Base-by-base conservation (phyloP, 2,888 invertebrate species). In the Dione juno region DNA sequence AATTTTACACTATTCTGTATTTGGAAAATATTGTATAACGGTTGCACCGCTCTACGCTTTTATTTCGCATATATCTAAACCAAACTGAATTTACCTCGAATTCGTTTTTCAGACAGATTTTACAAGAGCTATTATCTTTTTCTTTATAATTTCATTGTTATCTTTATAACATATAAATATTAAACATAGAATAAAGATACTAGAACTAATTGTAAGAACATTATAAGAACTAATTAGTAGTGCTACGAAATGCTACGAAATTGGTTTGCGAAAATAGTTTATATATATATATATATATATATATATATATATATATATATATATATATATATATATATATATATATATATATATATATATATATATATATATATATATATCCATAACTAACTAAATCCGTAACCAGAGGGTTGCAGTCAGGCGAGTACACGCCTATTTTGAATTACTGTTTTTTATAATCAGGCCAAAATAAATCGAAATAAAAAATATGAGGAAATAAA, bases 1-100 rank as follows among this genome's bases (percentile, higher is more conserved):
- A n/a, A 54, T 54, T 37, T 10, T 54, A 37, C 54, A 16, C 54
- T 9, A 54, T 37, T 54, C 35, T 54, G 37, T 54, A 54, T 54
- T 54, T 54, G 37, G 10, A 54, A 54, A 54, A 54, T 54, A 54
- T 54, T 54, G 54, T 37, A 54, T 16, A 54, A 54, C 54, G n/a
- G 54, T 54, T 54, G n/a, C 37, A 54, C 35, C 37, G 37, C 37
- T 54, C 37, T 54, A 54, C 54, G 21, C 11, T 50, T 50, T 50
- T 50, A 50, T 50, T 50, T 19, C 21, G 16, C 54, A 54, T 54
- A 35, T 28, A 54, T 54, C 35, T 37, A 37, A 54, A 16, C 54
- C 37, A 53, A n/a, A 8, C 14, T 28, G 35, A 54, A 35, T 37
- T 9, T 54, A 10, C 54, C 37, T 37, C 54, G 54, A 54, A 54